These are phyloP conservation scores for Sthenelais limicola DNA, from an alignment of 2,888 invertebrate genomes.

Conservation along the genomic window DNA sequence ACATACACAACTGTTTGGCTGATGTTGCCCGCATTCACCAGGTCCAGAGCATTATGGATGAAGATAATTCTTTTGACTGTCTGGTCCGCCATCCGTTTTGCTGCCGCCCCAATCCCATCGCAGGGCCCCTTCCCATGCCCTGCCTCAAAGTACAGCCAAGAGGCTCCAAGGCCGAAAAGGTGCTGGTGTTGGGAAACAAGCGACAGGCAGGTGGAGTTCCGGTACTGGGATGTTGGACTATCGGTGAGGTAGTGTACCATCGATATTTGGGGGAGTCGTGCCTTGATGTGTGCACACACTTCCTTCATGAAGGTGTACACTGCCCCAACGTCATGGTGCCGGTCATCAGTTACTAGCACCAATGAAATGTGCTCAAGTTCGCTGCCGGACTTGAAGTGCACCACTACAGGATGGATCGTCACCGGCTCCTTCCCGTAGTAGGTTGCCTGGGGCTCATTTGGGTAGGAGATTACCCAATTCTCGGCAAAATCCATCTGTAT, in stretches of 20 bases:
- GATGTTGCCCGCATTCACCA: background rate
- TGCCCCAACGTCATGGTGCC: too few species aligned
- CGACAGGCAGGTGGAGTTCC: background rate
- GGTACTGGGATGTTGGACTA: background rate
- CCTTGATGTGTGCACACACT: background rate
- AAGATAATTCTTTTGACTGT: background rate
- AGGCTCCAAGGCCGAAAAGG: background rate
- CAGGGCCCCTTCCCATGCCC: slow-evolving; percentile 1
- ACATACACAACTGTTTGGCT: too few species aligned
- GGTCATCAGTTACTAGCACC: too few species aligned
- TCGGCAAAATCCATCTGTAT: too few species aligned
- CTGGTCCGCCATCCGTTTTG: background rate
- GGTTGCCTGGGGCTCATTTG: too few species aligned
- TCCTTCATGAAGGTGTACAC: background rate
- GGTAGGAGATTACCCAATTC: too few species aligned
- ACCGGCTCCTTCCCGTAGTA: too few species aligned
- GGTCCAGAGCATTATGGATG: slow-evolving; percentile 1
- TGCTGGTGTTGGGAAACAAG: background rate
- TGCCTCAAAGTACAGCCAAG: background rate
- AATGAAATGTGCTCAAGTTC: too few species aligned
- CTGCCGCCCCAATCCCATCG: slow-evolving; percentile 2
- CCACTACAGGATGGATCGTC: too few species aligned
- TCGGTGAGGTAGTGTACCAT: background rate
- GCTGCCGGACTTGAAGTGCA: too few species aligned
- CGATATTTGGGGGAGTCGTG: background rate